Base-by-base conservation (phyloP, 2,113 vertebrate genomes). In the Chunga burmeisteri region DNA sequence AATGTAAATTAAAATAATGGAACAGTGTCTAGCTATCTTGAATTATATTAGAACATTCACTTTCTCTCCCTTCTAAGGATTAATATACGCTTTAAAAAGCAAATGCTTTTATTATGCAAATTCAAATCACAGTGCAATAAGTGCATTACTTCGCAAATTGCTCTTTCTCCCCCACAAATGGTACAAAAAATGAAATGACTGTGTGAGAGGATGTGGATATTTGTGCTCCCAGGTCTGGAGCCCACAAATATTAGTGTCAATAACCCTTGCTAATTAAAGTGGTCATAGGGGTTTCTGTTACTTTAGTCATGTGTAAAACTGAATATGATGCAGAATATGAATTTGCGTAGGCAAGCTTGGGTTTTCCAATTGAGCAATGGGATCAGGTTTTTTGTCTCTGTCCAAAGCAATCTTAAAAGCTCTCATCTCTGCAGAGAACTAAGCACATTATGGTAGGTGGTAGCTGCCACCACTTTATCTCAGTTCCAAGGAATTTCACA, bases 81-180 rank as follows among this genome's bases (percentile, higher is more conserved):
- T 87, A 97, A 91, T 94, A 83, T 68, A 47, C 0, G 4, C 87
- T 91, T 89, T 96, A 93, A 91, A 96, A 96, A 95, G 86, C 40
- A 94, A 94, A 94, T 87, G 91, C 78, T 91, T 96, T 97, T 97
- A 90, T 96, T 93, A 97, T 95, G 94, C 84, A 91, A 95, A 97
- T 96, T 65, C 63, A 82, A 82, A 94, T 70, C 84, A 27, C 68
- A 90, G 84, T 68, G 66, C 93, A 95, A 22, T 91, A 93, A 94
- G 50, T 81, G 26, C 73, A 82, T 91, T 87, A 77, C 74, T 97
- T 91, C 66, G 70, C 16, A 95, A 97, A 94, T 95, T 85, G 70
- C n/a, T 94, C 84, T 82, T 89, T 90, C 70, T 96, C n/a, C 32
- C 52, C 52, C 71, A 82, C 18, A 90, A 93, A 80, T 3, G 7